Conservation (phyloP, 92 coral and sea anemone species). For the Palythoa grandiflora region DNA sequence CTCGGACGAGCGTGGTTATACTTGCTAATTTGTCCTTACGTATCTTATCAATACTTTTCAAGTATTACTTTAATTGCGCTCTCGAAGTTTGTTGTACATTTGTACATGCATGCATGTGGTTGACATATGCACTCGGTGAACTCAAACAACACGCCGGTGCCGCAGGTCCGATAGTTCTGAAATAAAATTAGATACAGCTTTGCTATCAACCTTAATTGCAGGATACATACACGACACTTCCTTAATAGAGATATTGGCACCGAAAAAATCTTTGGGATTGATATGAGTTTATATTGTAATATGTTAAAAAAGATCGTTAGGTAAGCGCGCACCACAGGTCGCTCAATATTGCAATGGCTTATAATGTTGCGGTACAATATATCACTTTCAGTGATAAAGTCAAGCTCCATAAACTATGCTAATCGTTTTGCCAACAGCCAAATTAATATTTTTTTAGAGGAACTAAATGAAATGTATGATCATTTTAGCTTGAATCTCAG, state of each 20-base stretch:
- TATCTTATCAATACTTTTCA: neutral
- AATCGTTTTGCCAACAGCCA: neutral
- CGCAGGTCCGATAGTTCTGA: neutral
- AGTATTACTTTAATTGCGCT: neutral
- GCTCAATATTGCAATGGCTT: neutral
- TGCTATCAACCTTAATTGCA: neutral
- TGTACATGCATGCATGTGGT: neutral
- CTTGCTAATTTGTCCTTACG: neutral
- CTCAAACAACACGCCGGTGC: neutral
- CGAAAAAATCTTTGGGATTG: neutral
- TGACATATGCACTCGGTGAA: neutral
- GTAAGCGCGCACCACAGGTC: neutral
- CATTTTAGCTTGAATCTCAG: neutral
- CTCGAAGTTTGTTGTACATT: neutral
- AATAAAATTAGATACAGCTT: neutral
- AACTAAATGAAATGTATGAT: too few relatives aligned
- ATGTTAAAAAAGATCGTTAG: neutral
- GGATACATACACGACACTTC: neutral
- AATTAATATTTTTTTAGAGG: too few relatives aligned
- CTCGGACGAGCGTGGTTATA: neutral
- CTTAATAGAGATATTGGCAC: constrained; percentile 10
- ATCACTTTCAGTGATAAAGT: neutral
- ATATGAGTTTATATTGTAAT: neutral
- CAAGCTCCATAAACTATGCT: neutral
- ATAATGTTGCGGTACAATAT: neutral